Percentiles rank a stretch among this genome's conserved stretches.
Conservation (phyloP, 2,888 invertebrate species). For the Protula sp. region DNA sequence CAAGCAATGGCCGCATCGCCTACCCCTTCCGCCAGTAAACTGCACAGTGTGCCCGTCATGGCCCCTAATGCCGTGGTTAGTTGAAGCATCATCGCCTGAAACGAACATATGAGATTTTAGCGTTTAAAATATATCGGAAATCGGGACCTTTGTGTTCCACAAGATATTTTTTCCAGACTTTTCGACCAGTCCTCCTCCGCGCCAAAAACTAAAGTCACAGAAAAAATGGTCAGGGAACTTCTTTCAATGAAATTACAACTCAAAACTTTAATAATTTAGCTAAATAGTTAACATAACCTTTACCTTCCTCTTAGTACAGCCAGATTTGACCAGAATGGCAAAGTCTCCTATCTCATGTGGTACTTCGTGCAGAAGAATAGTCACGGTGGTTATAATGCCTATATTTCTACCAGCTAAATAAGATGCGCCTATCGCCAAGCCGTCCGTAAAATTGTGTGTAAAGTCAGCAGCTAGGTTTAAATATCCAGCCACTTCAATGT, state of each 20-base stretch:
- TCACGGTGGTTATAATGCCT: constrained; percentile 70
- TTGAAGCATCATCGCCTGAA: constrained; percentile 85
- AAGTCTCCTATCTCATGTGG: constrained; percentile 99
- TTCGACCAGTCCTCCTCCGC: too few species aligned
- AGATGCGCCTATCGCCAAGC: constrained; percentile 96
- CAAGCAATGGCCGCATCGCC: constrained; percentile 58
- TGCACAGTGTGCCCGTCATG: constrained; percentile 82
- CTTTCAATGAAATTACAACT: too few species aligned
- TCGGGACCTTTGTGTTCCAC: too few species aligned
- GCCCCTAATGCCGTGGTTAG: constrained; percentile 92
- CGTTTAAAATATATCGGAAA: too few species aligned
- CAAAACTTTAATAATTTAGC: too few species aligned
- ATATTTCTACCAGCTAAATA: constrained; percentile 72
- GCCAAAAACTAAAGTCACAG: too few species aligned
- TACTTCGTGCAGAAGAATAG: constrained; percentile 94
- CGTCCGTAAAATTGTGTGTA: constrained; percentile 98
- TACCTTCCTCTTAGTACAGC: constrained; percentile 81
- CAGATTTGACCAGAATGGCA: constrained; percentile 95
- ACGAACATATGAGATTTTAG: constrained; percentile 25
- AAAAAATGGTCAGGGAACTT: too few species aligned
- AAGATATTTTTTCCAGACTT: too few species aligned
- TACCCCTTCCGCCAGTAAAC: constrained; percentile 73
- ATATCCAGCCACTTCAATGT: constrained; percentile 79
- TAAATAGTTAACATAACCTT: too few species aligned
- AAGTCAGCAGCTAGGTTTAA: constrained; percentile 97